Evolutionary conservation across 2,797 vertebrate genomes (phyloP).

Genomic region (Pseudochromis fuscus): DNA sequence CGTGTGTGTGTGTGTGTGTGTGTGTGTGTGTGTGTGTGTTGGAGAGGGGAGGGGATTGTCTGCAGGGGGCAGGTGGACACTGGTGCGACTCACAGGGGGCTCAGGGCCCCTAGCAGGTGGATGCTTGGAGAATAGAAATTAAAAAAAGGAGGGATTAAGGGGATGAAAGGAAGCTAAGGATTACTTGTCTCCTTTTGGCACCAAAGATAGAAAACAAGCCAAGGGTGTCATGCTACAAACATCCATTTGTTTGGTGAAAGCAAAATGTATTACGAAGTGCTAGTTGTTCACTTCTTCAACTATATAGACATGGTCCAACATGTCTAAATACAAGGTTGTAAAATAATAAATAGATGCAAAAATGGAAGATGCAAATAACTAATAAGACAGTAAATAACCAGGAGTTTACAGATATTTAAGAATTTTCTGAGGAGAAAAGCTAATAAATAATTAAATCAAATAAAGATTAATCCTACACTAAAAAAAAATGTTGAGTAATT

Average conservation of each 20-base stretch:
- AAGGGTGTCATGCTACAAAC: conserved; percentile 47
- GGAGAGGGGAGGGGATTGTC: conserved; percentile 32
- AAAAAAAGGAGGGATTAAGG: conserved; percentile 67
- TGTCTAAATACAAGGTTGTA: not conserved
- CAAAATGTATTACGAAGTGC: not conserved
- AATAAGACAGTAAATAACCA: too few relatives aligned
- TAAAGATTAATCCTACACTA: too few relatives aligned
- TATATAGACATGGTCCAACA: not conserved
- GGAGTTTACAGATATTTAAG: too few relatives aligned
- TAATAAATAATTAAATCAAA: too few relatives aligned
- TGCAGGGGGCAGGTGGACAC: conserved; percentile 73
- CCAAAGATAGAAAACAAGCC: conserved; percentile 50
- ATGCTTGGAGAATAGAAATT: conserved; percentile 69
- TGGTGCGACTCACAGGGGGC: conserved; percentile 58
- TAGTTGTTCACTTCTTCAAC: not conserved
- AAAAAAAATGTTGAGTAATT: too few relatives aligned
- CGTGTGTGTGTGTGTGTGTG: conserved; percentile 32
- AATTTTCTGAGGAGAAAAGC: too few relatives aligned
- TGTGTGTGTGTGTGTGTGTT: conserved; percentile 3
- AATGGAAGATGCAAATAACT: not conserved
- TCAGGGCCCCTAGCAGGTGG: conserved; percentile 73
- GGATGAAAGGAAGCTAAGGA: conserved; percentile 71
- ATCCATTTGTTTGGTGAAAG: conserved; percentile 17
- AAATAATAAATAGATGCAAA: not conserved
- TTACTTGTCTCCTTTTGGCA: conserved; percentile 69